phyloP scores from a whole-genome alignment of 1,140 invertebrate species.

The Tetranychus urticae region DNA sequence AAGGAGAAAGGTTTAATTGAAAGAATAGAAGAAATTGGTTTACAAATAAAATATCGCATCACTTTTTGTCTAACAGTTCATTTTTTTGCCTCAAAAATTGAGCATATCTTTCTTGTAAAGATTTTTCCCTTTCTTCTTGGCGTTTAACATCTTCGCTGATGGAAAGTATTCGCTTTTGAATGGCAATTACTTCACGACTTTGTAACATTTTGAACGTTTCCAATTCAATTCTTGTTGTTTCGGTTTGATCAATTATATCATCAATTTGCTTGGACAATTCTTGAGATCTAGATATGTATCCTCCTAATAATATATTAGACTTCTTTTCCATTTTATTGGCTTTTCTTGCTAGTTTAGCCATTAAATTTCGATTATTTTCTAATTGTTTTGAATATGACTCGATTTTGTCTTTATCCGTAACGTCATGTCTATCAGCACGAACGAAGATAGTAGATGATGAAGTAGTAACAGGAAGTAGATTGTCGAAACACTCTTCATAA shows the following conservation, averaged over 20 bases:
- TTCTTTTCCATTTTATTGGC: slow-evolving; percentile 96
- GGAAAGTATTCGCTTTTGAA: slow-evolving; percentile 60
- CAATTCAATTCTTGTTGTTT: slow-evolving; percentile 62
- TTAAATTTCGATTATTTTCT: slow-evolving; percentile 61
- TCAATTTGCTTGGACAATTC: slow-evolving; percentile 68
- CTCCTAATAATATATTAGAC: slow-evolving; percentile 70
- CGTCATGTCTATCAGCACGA: slow-evolving; percentile 48
- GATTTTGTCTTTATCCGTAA: slow-evolving; percentile 79
- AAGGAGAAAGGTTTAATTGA: too few relatives aligned
- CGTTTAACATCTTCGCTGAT: slow-evolving; percentile 73
- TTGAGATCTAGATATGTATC: slow-evolving; percentile 63
- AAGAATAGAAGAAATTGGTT: too few relatives aligned
- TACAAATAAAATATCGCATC: too few relatives aligned
- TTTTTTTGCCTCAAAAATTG: slow-evolving; percentile 24
- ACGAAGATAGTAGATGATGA: slow-evolving; percentile 75
- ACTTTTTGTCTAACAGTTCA: not conserved
- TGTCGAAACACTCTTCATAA: slow-evolving; percentile 80
- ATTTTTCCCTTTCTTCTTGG: slow-evolving; percentile 69
- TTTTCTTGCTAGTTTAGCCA: slow-evolving; percentile 81
- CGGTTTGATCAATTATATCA: slow-evolving; percentile 65
- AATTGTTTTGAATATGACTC: slow-evolving; percentile 63
- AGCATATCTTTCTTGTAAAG: slow-evolving; percentile 52
- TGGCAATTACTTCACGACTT: slow-evolving; percentile 66
- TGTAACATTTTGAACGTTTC: slow-evolving; percentile 77
- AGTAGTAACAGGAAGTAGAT: slow-evolving; percentile 46